A percentile compares a stretch with the other conserved stretches of the same genome.
Conservation (phyloP, 2,797 vertebrate genomes). For the Ispidina lecontei region DNA sequence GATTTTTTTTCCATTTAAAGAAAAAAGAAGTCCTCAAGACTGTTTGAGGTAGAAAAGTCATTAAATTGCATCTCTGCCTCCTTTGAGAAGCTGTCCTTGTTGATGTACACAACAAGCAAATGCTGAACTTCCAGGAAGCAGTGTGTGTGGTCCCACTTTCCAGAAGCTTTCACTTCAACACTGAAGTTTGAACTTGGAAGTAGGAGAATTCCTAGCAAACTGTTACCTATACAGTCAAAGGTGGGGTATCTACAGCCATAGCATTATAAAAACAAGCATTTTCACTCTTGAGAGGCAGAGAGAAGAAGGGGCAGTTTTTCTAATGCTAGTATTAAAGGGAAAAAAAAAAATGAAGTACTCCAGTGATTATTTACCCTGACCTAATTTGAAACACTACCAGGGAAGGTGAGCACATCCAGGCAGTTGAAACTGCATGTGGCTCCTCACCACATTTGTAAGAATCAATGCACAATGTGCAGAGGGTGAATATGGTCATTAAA, state of each 20-base stretch:
- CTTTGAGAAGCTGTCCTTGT: neutral
- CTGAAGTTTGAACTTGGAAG: neutral
- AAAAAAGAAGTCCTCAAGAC: neutral
- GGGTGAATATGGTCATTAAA: neutral
- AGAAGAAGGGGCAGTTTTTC: neutral
- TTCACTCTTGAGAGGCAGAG: neutral
- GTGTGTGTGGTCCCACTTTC: neutral
- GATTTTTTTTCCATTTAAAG: neutral
- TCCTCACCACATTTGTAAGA: neutral
- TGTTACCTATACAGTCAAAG: neutral
- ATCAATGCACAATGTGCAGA: neutral
- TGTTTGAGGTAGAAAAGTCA: neutral
- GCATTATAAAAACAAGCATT: neutral
- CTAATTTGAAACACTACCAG: neutral
- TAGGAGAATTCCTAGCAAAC: neutral
- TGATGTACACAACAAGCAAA: rapidly evolving
- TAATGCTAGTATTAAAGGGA: neutral
- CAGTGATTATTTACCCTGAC: neutral
- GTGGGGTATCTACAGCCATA: neutral
- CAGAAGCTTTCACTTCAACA: neutral
- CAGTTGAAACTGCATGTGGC: neutral
- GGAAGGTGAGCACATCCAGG: neutral
- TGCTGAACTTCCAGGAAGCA: neutral
- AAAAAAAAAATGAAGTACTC: neutral
- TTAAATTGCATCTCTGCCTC: neutral